Evolutionary conservation across 53 echinoderm and acorn worm species (phyloP).

Genomic region (Temnopleurus reevesii): DNA sequence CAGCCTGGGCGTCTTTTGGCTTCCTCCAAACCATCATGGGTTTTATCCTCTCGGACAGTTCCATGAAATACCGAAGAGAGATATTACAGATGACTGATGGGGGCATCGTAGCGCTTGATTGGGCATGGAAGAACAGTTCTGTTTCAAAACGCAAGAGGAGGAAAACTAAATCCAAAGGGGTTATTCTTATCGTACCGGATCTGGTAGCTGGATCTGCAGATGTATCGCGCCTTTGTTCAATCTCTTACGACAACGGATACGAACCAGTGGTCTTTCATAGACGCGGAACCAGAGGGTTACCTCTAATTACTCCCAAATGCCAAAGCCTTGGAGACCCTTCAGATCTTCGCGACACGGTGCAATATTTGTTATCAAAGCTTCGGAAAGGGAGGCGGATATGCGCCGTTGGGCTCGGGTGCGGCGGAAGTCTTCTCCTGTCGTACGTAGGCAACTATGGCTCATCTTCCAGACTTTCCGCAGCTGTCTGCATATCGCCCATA

Average conservation of each 20-base stretch:
- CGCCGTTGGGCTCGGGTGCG: constrained; percentile 73
- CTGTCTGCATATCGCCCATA: constrained; percentile 86
- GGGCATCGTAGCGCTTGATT: constrained; percentile 35
- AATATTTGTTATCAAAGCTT: constrained; percentile 64
- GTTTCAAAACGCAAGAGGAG: neutral
- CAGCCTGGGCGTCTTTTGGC: constrained; percentile 1
- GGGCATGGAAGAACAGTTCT: constrained; percentile 24
- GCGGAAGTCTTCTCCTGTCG: constrained; percentile 76
- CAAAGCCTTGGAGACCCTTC: constrained; percentile 86
- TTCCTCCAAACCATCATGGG: neutral
- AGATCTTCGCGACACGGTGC: constrained; percentile 80
- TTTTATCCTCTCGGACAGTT: neutral
- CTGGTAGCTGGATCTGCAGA: neutral
- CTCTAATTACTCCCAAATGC: constrained; percentile 78
- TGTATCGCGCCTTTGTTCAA: constrained; percentile 57
- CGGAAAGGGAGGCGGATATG: constrained; percentile 55
- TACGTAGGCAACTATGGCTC: constrained; percentile 91
- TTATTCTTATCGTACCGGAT: constrained; percentile 17
- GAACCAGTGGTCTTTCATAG: constrained; percentile 82
- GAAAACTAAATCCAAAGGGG: neutral
- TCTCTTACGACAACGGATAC: constrained; percentile 62
- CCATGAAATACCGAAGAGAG: constrained; percentile 22
- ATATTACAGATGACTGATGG: constrained; percentile 32
- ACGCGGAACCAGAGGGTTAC: constrained; percentile 75
- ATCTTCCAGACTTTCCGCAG: constrained; percentile 75